Conservation (phyloP, 2,888 invertebrate genomes). For the Tineola bisselliella region DNA sequence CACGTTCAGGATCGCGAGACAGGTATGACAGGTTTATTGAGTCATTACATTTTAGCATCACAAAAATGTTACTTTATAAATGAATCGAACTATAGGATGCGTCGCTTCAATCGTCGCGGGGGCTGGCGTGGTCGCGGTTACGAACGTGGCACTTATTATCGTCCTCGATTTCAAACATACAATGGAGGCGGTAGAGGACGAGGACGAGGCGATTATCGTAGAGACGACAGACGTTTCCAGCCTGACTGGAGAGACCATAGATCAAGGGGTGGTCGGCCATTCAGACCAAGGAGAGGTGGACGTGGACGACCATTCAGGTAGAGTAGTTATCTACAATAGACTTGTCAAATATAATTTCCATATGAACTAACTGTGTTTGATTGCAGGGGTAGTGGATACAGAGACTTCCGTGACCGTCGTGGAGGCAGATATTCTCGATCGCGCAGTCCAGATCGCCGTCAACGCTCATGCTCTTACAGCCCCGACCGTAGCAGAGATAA, state of each 20-base stretch:
- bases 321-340: not conserved
- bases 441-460: constrained; percentile 62
- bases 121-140: constrained; percentile 68
- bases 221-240: constrained; percentile 41
- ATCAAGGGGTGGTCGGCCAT: constrained; percentile 45
- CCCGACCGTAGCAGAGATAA: constrained; percentile 53
- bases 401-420: constrained; percentile 75
- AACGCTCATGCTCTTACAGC: constrained; percentile 56
- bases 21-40: constrained; percentile 30
- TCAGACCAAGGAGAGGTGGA: constrained; percentile 48
- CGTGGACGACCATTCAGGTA: constrained; percentile 58
- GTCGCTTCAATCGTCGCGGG: constrained; percentile 59
- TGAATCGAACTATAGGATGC: constrained; percentile 26
- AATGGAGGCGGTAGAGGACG: constrained; percentile 65
- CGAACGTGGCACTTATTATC: constrained; percentile 82
- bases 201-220: constrained; percentile 42
- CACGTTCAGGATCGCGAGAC: constrained; percentile 66
- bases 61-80: not conserved
- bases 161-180: constrained; percentile 78
- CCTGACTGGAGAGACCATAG: constrained; percentile 41
- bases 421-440: constrained; percentile 67
- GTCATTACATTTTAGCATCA: not conserved
- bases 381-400: constrained; percentile 52
- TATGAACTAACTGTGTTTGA: not conserved
- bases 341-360: not conserved